Percentiles rank a stretch among this genome's conserved stretches.
These are phyloP conservation scores for Xiphorhynchus elegans DNA, from an alignment of 2,113 vertebrate species.

Conservation along the genomic window DNA sequence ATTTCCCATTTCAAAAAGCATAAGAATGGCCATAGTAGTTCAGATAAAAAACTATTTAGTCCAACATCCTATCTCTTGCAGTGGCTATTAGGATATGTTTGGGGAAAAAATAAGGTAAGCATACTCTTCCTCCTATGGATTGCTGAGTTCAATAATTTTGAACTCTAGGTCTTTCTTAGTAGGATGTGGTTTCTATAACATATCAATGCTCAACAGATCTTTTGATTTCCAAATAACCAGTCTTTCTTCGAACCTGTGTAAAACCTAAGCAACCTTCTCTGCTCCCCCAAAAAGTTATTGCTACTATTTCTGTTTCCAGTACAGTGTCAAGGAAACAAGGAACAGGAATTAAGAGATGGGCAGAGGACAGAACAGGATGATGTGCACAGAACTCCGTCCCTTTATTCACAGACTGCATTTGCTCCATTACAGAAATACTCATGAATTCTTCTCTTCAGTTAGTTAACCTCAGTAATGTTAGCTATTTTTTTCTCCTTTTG, in stretches of 20 bases:
- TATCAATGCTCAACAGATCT: not conserved
- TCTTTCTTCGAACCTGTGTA: not conserved
- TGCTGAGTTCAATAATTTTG: not conserved
- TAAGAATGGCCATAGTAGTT: not conserved
- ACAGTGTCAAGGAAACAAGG: not conserved
- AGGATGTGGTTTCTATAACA: not conserved
- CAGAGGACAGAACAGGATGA: not conserved
- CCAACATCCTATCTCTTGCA: not conserved
- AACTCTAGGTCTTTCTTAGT: not conserved
- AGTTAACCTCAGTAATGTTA: not conserved
- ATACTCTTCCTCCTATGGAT: not conserved
- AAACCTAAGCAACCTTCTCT: not conserved
- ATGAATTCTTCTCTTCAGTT: not conserved
- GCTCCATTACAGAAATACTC: not conserved
- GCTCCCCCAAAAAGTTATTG: not conserved
- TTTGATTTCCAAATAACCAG: not conserved
- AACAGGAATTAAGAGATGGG: not conserved
- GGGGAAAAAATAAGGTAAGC: not conserved
- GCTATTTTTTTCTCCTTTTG: not conserved
- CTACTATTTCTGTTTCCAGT: not conserved
- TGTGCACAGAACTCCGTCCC: not conserved
- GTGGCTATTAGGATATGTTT: not conserved
- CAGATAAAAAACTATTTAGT: not conserved
- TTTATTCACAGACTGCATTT: not conserved
- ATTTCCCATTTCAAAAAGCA: not conserved